Percentiles rank a stretch among this genome's conserved stretches.
Evolutionary conservation across 2,888 invertebrate species (phyloP).

Genomic region (Bombylius major): DNA sequence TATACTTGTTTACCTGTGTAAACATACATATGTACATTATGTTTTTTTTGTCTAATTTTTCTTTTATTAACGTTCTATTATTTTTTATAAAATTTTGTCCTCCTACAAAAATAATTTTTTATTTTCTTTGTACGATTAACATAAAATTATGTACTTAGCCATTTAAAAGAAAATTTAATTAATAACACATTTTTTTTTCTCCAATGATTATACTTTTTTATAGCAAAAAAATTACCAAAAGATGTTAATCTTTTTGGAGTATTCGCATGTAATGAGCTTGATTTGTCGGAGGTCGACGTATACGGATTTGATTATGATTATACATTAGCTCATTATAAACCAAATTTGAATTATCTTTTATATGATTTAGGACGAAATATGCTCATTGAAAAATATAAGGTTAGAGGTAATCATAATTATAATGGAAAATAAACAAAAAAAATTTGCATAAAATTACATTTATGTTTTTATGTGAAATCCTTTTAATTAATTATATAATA

Average conservation of each 20-base stretch:
- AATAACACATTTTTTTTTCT: neutral
- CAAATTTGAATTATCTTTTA: slow-evolving; percentile 73
- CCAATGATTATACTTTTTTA: slow-evolving; percentile 19
- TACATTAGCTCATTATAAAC: slow-evolving; percentile 89
- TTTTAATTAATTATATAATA: too few relatives aligned
- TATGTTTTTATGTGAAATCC: too few relatives aligned
- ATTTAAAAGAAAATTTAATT: neutral
- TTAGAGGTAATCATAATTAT: slow-evolving; percentile 25
- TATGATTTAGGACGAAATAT: slow-evolving; percentile 82
- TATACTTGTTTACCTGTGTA: too few relatives aligned
- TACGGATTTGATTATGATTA: slow-evolving; percentile 99
- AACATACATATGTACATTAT: too few relatives aligned
- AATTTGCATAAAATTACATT: too few relatives aligned
- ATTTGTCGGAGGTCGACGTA: slow-evolving; percentile 79
- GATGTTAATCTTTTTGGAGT: slow-evolving; percentile 80
- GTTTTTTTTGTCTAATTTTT: too few relatives aligned
- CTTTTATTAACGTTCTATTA: too few relatives aligned
- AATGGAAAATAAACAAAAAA: too few relatives aligned
- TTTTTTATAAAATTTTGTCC: too few relatives aligned
- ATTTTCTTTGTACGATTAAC: too few relatives aligned
- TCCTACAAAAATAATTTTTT: too few relatives aligned
- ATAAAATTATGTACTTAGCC: too few relatives aligned
- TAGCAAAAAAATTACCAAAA: slow-evolving; percentile 75
- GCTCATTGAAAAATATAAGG: slow-evolving; percentile 79
- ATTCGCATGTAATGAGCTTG: slow-evolving; percentile 92